phyloP scores from a whole-genome alignment of 2,797 vertebrate species.

The Cossypha heuglini region DNA sequence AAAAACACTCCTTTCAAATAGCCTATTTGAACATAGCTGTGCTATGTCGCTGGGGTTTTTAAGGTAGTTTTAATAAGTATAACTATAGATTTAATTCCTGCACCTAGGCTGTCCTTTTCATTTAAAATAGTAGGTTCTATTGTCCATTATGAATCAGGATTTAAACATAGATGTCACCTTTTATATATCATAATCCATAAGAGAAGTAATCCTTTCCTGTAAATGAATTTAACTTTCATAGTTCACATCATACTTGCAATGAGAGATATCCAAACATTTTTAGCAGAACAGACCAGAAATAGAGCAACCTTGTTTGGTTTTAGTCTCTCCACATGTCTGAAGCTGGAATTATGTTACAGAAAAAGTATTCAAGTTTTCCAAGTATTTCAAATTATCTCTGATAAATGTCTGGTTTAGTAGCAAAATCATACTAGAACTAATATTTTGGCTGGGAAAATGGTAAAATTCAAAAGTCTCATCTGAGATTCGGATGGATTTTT shows the following conservation, averaged over 20 bases:
- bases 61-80: background rate
- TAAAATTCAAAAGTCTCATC: background rate
- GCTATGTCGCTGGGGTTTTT: background rate
- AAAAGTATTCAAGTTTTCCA: background rate
- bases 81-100: background rate
- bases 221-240: background rate
- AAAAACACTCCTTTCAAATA: background rate
- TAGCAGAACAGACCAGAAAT: background rate
- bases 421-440: background rate
- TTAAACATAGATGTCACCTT: background rate
- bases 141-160: background rate
- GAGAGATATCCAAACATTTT: background rate
- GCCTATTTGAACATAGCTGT: background rate
- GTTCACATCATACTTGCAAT: background rate
- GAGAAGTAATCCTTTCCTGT: background rate
- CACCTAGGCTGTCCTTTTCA: background rate
- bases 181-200: background rate
- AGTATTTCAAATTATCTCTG: background rate
- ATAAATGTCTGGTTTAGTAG: background rate
- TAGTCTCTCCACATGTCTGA: background rate
- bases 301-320: background rate
- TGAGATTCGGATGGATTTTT: background rate
- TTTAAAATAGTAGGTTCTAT: background rate
- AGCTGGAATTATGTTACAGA: background rate
- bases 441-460: background rate